A percentile compares a stretch with the other conserved stretches of the same genome.
Evolutionary conservation across 2,888 invertebrate genomes (phyloP).

Genomic region (Smittia sp.): DNA sequence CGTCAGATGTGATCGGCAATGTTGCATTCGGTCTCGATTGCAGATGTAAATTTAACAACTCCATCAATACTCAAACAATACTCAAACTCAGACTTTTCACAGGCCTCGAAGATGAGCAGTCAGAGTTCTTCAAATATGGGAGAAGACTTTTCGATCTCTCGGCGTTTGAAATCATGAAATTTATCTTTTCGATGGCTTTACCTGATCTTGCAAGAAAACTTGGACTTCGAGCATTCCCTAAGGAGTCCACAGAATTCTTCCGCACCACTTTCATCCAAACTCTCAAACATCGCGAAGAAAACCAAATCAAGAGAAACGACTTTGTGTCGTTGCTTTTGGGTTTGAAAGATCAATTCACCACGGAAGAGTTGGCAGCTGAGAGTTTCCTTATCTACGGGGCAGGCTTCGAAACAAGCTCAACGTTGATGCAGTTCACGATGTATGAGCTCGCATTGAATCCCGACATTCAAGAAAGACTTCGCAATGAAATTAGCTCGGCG

Average conservation of each 20-base stretch:
- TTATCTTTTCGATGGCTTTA: background rate
- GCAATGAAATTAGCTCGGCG: conserved; percentile 51
- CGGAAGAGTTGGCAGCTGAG: conserved; percentile 22
- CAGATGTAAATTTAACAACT: too few relatives aligned
- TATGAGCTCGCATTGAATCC: background rate
- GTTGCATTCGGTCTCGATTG: conserved; percentile 56
- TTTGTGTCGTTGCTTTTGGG: background rate
- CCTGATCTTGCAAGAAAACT: conserved; percentile 42
- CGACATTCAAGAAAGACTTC: conserved; percentile 44
- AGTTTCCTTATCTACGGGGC: too few relatives aligned
- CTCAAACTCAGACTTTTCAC: too few relatives aligned
- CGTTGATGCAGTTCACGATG: background rate
- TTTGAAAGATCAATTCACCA: conserved; percentile 41
- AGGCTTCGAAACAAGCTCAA: conserved; percentile 41
- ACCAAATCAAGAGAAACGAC: conserved; percentile 23
- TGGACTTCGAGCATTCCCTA: conserved; percentile 45
- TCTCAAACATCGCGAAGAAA: conserved; percentile 54
- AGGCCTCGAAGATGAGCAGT: too few relatives aligned
- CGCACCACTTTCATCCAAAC: conserved; percentile 54
- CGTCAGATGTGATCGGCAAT: conserved; percentile 56
- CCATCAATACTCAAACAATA: too few relatives aligned
- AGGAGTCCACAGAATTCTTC: conserved; percentile 54
- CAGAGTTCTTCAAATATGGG: too few relatives aligned
- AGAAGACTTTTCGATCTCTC: too few relatives aligned
- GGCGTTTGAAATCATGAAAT: too few relatives aligned